Conservation (phyloP, 2,888 invertebrate species). For the Ypsolopha scabrella region DNA sequence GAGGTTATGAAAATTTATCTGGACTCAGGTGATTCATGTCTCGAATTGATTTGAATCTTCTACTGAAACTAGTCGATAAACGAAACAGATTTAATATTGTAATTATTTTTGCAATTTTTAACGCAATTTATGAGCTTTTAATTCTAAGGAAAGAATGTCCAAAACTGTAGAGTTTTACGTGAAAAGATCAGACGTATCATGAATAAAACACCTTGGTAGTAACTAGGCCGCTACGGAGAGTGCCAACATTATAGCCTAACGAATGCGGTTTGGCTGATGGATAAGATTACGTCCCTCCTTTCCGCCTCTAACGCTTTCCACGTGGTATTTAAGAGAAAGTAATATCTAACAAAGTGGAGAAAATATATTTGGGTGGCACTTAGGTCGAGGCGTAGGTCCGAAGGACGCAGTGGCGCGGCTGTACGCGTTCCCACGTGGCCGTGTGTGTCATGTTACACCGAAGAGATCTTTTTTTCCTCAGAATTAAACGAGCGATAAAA, state of each 20-base stretch:
- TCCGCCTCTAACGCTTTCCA: conserved; percentile 39
- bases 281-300: conserved; percentile 51
- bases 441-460: conserved; percentile 55
- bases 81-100: too few species aligned
- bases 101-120: too few species aligned
- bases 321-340: conserved; percentile 53
- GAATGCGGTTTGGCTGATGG: conserved; percentile 51
- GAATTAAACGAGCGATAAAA: conserved; percentile 70
- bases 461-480: conserved; percentile 61
- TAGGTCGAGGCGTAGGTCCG: conserved; percentile 41
- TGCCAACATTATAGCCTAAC: conserved; percentile 53
- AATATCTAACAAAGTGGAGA: conserved; percentile 57
- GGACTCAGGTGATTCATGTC: neutral
- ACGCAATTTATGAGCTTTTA: too few species aligned
- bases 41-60: neutral
- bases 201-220: conserved; percentile 59
- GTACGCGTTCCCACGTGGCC: conserved; percentile 59
- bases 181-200: conserved; percentile 21
- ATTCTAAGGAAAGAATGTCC: neutral
- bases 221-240: conserved; percentile 37
- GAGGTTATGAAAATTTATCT: conserved; percentile 3
- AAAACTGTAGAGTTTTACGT: neutral
- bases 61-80: too few species aligned
- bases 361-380: conserved; percentile 61
- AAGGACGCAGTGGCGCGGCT: conserved; percentile 38